Conservation (phyloP, 2,888 invertebrate genomes). For the Lithosia quadra region DNA sequence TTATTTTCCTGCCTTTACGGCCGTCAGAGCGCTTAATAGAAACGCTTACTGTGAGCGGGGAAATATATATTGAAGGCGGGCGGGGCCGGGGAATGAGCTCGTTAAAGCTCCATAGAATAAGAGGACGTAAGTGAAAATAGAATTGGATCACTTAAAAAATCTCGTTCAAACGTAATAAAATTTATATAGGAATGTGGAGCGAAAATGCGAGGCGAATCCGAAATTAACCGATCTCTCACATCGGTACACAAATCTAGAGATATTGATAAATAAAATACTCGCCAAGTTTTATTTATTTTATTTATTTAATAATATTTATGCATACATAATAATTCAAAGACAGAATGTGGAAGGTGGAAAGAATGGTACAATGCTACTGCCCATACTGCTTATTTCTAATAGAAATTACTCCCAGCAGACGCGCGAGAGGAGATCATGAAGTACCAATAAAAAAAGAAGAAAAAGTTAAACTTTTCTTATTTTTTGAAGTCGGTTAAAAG, state of each 20-base stretch:
- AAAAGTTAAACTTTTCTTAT: not conserved
- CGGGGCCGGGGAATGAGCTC: conserved; percentile 1
- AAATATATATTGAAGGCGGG: conserved; percentile 2
- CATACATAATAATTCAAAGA: no score
- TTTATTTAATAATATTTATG: no score
- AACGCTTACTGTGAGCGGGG: conserved; percentile 4
- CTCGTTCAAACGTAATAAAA: not conserved
- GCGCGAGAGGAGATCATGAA: no score
- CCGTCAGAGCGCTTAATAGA: not conserved
- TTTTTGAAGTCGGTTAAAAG: not conserved
- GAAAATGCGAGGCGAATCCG: not conserved
- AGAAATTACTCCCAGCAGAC: no score
- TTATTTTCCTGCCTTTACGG: conserved; percentile 3
- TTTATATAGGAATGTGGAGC: not conserved
- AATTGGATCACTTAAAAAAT: conserved; percentile 4
- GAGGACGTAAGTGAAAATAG: conserved; percentile 1
- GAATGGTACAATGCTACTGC: no score
- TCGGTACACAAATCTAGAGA: not conserved
- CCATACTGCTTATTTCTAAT: no score
- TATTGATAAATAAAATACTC: not conserved
- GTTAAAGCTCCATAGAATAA: conserved; percentile 2
- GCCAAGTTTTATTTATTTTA: not conserved
- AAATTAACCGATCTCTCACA: not conserved
- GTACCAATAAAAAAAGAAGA: no score
- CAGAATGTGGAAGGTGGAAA: no score